Percentiles rank a stretch among this genome's conserved stretches.
phyloP scores from a whole-genome alignment of 2,113 vertebrate species.

The Silurus glanis region DNA sequence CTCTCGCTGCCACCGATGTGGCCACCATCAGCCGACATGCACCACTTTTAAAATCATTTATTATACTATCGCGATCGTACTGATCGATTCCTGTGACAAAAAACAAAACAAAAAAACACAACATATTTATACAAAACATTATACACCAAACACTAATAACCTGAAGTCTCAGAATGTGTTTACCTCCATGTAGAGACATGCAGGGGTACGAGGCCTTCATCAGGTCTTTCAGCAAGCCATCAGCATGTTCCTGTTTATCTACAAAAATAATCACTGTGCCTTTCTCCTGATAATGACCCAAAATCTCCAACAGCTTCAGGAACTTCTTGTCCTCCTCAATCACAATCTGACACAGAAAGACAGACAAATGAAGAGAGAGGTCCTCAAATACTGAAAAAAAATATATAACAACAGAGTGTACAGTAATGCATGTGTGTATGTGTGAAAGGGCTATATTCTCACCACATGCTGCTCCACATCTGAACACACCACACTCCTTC shows the following conservation, averaged over 20 bases:
- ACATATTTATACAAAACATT: background rate
- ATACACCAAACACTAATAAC: background rate
- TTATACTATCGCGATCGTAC: slow-evolving; percentile 97
- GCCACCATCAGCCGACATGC: slow-evolving; percentile 94
- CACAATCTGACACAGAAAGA: slow-evolving; percentile 78
- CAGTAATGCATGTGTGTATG: background rate
- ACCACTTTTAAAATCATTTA: slow-evolving; percentile 97
- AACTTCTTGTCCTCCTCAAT: slow-evolving; percentile 98
- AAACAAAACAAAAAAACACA: background rate
- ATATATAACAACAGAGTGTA: background rate
- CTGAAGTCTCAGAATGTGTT: too few species aligned
- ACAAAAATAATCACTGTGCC: slow-evolving; percentile 97
- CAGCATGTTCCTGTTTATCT: slow-evolving; percentile 97
- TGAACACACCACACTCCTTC: slow-evolving; percentile 94
- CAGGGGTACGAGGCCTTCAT: slow-evolving; percentile 99
- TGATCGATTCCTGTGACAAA: slow-evolving; percentile 87
- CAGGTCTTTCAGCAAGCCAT: slow-evolving; percentile 90
- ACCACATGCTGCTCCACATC: slow-evolving; percentile 97
- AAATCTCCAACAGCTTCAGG: slow-evolving; percentile 91
- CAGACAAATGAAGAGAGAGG: background rate
- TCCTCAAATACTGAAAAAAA: background rate
- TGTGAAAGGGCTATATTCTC: slow-evolving; percentile 43
- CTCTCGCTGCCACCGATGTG: slow-evolving; percentile 93
- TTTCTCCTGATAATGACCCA: slow-evolving; percentile 97
- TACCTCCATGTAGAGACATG: slow-evolving; percentile 98